Conservation (phyloP, 2,888 invertebrate species). For the Nomada ferruginata region DNA sequence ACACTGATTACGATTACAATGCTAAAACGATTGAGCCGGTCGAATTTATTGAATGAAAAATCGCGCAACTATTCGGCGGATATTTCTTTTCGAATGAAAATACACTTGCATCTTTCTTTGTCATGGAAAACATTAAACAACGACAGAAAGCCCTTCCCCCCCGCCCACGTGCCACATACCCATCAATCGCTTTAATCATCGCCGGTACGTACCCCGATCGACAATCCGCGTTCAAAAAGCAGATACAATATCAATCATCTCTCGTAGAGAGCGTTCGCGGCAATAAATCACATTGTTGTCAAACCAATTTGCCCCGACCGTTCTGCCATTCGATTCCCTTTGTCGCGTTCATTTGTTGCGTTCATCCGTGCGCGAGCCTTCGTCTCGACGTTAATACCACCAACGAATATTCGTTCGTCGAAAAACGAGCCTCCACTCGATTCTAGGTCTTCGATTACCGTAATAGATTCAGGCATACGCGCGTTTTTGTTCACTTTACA, state of each 20-base stretch:
- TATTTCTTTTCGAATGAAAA: neutral
- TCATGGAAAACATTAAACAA: constrained; percentile 18
- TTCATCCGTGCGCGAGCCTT: constrained; percentile 12
- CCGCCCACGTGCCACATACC: neutral
- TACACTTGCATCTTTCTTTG: neutral
- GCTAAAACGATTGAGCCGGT: too few relatives aligned
- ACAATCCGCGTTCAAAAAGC: constrained; percentile 41
- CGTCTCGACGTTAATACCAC: constrained; percentile 25
- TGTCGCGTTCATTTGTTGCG: constrained; percentile 50
- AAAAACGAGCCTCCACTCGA: neutral
- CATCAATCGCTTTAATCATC: constrained; percentile 53
- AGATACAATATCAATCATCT: constrained; percentile 55
- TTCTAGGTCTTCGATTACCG: constrained; percentile 4
- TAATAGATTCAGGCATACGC: too few relatives aligned
- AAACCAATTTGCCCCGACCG: constrained; percentile 51
- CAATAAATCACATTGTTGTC: constrained; percentile 57
- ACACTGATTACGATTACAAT: too few relatives aligned
- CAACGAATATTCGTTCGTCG: constrained; percentile 5
- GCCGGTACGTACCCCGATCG: constrained; percentile 19
- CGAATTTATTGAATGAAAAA: too few relatives aligned
- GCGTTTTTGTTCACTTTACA: too few relatives aligned
- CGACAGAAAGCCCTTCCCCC: neutral
- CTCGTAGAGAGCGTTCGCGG: constrained; percentile 19
- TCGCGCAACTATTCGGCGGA: neutral
- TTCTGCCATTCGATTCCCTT: constrained; percentile 42